Percentiles rank a stretch among this genome's conserved stretches.
phyloP scores from a whole-genome alignment of 2,113 vertebrate genomes.

The Caretta caretta region DNA sequence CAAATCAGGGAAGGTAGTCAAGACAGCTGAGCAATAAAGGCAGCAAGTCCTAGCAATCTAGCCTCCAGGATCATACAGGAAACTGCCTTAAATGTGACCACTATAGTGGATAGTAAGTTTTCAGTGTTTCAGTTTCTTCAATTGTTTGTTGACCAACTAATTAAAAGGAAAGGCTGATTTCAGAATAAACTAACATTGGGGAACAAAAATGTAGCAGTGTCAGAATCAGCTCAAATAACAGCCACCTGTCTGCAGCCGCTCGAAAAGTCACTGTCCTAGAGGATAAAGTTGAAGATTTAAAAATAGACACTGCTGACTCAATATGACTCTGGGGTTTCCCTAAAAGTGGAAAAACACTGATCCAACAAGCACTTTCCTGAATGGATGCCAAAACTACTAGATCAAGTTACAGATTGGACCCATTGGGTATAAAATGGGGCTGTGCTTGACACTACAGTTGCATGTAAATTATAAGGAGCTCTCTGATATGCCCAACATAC shows the following conservation, averaged over 20 bases:
- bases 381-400: not conserved
- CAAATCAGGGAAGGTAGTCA: not conserved
- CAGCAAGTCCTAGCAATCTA: not conserved
- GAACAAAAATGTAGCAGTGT: not conserved
- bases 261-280: not conserved
- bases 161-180: not conserved
- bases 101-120: not conserved
- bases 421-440: not conserved
- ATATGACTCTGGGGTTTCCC: constrained; percentile 4
- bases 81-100: not conserved
- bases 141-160: not conserved
- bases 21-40: not conserved
- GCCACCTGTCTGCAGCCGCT: not conserved
- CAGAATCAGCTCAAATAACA: not conserved
- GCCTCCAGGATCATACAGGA: not conserved
- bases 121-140: not conserved
- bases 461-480: not conserved
- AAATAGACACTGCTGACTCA: not conserved
- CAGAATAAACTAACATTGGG: not conserved
- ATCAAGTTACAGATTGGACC: not conserved
- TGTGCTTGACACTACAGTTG: not conserved
- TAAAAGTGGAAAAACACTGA: not conserved
- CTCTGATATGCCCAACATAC: not conserved
- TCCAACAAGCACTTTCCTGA: not conserved
- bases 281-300: not conserved